A percentile compares a stretch with the other conserved stretches of the same genome.
These are phyloP conservation scores for Metellina segmentata DNA, from an alignment of 2,888 invertebrate species.

Conservation along the genomic window DNA sequence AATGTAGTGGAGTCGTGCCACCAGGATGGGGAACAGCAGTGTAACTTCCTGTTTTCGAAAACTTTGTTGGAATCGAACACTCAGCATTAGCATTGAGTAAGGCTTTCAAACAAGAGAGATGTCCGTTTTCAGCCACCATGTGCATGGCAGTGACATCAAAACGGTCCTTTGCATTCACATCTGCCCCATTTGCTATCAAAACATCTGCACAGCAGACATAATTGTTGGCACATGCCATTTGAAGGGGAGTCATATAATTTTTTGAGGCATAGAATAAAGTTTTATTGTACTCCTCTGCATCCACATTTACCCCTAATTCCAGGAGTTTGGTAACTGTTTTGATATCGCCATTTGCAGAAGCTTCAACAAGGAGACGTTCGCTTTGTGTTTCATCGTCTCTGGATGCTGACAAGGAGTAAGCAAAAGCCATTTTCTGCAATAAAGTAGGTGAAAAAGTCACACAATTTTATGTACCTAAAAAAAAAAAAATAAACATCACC, in stretches of 20 bases:
- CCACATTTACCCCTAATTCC: constrained; percentile 79
- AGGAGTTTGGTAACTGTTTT: constrained; percentile 78
- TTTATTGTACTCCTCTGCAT: constrained; percentile 80
- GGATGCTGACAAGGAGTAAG: neutral
- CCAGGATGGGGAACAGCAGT: constrained; percentile 80
- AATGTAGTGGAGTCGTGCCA: constrained; percentile 80
- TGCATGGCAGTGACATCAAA: constrained; percentile 81
- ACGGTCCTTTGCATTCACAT: constrained; percentile 80
- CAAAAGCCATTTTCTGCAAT: neutral
- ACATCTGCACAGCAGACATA: constrained; percentile 78
- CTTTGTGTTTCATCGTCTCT: constrained; percentile 71
- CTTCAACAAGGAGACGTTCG: constrained; percentile 78
- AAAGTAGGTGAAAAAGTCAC: no score
- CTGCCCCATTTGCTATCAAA: constrained; percentile 79
- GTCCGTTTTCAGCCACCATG: constrained; percentile 80
- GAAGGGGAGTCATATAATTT: constrained; percentile 80
- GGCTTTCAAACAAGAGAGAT: constrained; percentile 79
- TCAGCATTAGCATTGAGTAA: constrained; percentile 80
- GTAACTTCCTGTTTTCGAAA: constrained; percentile 80
- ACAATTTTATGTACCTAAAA: no score
- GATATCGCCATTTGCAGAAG: constrained; percentile 78
- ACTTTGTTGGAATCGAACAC: constrained; percentile 80
- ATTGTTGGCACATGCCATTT: constrained; percentile 79
- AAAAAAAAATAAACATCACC: no score
- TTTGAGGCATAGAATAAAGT: constrained; percentile 80